These are phyloP conservation scores for Enteromius argenteus DNA, from an alignment of 2,797 vertebrate species.

Conservation along the genomic window DNA sequence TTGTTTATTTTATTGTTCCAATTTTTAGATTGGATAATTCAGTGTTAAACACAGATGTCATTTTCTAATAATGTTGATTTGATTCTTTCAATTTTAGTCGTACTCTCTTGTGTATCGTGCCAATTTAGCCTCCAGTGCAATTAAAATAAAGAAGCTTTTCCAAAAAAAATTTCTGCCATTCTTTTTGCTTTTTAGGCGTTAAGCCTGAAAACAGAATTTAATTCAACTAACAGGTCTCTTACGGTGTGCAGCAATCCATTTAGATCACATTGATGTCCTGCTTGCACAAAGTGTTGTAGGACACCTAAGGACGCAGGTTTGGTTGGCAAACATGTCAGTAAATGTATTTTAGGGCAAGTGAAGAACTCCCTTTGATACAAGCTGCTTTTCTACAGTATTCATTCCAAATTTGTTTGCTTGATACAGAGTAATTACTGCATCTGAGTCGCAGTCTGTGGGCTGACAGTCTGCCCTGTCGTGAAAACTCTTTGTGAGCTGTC, in stretches of 20 bases:
- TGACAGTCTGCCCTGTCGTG: slow-evolving; percentile 22
- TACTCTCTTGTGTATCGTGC: slow-evolving; percentile 20
- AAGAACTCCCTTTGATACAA: background rate
- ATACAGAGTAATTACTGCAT: slow-evolving; percentile 19
- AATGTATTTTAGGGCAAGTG: background rate
- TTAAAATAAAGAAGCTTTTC: slow-evolving; percentile 38
- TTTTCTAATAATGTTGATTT: slow-evolving; percentile 8
- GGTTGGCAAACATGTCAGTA: background rate
- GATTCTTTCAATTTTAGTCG: slow-evolving; percentile 3
- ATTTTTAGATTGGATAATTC: background rate
- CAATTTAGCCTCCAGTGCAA: slow-evolving; percentile 24
- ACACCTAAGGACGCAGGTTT: background rate
- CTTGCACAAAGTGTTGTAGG: slow-evolving; percentile 1
- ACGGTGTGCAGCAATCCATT: slow-evolving; percentile 15
- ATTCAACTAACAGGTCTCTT: slow-evolving; percentile 34
- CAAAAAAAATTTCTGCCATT: background rate
- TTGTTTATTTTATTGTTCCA: background rate
- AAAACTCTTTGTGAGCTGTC: slow-evolving; percentile 17
- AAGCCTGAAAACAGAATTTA: slow-evolving; percentile 5
- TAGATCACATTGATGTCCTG: background rate
- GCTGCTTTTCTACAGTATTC: slow-evolving; percentile 8
- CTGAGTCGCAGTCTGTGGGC: slow-evolving; percentile 1
- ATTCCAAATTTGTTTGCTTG: slow-evolving; percentile 7
- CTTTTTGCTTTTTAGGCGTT: slow-evolving; percentile 3
- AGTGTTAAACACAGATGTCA: slow-evolving; percentile 14